Conservation (phyloP, 2,888 invertebrate species). For the Mesochorus sp. region DNA sequence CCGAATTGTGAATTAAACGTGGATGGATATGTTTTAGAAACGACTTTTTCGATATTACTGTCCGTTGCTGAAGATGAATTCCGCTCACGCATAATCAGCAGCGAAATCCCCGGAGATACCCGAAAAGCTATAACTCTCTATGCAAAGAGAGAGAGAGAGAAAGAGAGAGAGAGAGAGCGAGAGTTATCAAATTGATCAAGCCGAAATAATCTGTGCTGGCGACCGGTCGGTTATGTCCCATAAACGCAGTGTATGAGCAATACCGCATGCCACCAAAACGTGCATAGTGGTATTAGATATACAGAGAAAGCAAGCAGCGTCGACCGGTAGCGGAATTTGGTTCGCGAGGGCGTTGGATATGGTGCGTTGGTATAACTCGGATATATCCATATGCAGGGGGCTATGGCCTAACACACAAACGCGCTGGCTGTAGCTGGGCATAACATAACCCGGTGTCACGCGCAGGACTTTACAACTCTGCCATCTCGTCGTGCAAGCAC, state of each 20-base stretch:
- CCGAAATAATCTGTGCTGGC: slow-evolving; percentile 81
- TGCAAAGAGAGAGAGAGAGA: too few relatives aligned
- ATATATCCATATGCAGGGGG: slow-evolving; percentile 67
- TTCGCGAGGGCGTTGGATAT: slow-evolving; percentile 52
- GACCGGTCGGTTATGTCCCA: slow-evolving; percentile 80
- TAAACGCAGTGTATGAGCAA: slow-evolving; percentile 81
- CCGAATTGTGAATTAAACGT: too few relatives aligned
- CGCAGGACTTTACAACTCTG: slow-evolving; percentile 81
- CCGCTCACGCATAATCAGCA: slow-evolving; percentile 75
- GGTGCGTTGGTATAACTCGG: slow-evolving; percentile 52
- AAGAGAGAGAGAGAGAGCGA: too few relatives aligned
- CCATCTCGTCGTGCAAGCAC: slow-evolving; percentile 75
- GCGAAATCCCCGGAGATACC: slow-evolving; percentile 58
- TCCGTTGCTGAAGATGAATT: slow-evolving; percentile 33
- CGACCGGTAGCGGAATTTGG: slow-evolving; percentile 54
- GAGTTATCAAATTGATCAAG: slow-evolving; percentile 82
- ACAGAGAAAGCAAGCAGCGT: slow-evolving; percentile 61
- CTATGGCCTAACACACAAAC: slow-evolving; percentile 70
- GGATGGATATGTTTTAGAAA: not conserved
- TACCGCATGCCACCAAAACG: slow-evolving; percentile 77
- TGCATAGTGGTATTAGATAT: slow-evolving; percentile 66
- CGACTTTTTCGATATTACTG: not conserved
- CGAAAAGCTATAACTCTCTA: slow-evolving; percentile 70
- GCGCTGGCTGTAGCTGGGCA: slow-evolving; percentile 73
- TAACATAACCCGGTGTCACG: slow-evolving; percentile 80